Conservation (phyloP, 2,797 vertebrate genomes). For the Sebastolobus altivelis region DNA sequence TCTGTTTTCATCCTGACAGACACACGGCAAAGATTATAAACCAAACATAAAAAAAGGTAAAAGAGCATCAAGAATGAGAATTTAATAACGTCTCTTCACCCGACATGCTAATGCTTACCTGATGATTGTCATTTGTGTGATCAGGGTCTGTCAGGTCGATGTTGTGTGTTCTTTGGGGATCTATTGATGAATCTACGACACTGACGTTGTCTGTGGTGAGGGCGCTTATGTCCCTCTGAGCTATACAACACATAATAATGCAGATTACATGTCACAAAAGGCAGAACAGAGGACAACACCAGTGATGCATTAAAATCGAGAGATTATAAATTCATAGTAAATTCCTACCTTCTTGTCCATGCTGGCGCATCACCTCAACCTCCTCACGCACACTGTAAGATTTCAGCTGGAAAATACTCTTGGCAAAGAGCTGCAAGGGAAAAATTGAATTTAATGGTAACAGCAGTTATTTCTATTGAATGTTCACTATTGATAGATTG, state of each 20-base stretch:
- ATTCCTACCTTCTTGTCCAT: constrained; percentile 62
- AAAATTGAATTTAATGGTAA: background rate
- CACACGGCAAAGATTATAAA: constrained; percentile 15
- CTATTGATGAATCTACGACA: constrained; percentile 49
- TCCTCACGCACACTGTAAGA: constrained; percentile 29
- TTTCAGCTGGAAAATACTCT: constrained; percentile 49
- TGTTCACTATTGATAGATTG: background rate
- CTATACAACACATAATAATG: constrained; percentile 48
- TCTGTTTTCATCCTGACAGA: constrained; percentile 59
- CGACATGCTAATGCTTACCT: constrained; percentile 39
- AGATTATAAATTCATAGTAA: background rate
- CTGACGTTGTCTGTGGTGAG: constrained; percentile 40
- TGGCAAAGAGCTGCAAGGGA: constrained; percentile 68
- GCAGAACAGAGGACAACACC: background rate
- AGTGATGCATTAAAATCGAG: background rate
- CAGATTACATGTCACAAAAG: background rate
- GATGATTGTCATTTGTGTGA: constrained; percentile 6
- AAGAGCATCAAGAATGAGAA: background rate
- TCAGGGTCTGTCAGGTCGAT: constrained; percentile 10
- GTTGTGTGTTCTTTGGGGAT: constrained; percentile 25
- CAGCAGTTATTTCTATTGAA: background rate
- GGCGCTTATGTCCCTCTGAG: constrained; percentile 48
- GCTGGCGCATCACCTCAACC: constrained; percentile 64
- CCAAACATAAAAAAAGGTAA: background rate
- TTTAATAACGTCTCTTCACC: background rate